A percentile compares a stretch with the other conserved stretches of the same genome.
Evolutionary conservation across 2,113 vertebrate genomes (phyloP).

Genomic region (Pristiophorus japonicus): DNA sequence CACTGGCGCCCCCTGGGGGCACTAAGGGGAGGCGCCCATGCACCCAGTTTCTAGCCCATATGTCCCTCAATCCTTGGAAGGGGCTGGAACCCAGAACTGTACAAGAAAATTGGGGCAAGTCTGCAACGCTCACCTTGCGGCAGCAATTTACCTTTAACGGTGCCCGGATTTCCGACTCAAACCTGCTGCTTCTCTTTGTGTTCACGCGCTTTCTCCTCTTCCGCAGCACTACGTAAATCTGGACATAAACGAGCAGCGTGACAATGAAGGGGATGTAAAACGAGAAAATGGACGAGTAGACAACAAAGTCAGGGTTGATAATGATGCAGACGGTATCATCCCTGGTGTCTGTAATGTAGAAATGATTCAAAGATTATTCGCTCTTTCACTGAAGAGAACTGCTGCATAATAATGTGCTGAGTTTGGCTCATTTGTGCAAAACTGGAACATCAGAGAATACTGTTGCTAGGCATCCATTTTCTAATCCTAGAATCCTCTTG

Average conservation of each 20-base stretch:
- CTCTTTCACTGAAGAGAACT: neutral
- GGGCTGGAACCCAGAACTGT: neutral
- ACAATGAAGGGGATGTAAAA: constrained; percentile 78
- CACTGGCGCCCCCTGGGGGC: too few relatives aligned
- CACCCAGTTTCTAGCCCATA: too few relatives aligned
- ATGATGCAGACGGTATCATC: constrained; percentile 63
- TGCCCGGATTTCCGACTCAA: constrained; percentile 51
- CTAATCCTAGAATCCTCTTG: neutral
- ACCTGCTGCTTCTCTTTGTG: constrained; percentile 64
- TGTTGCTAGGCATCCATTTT: neutral
- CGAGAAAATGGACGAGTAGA: constrained; percentile 72
- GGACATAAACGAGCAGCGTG: constrained; percentile 71
- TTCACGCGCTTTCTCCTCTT: constrained; percentile 66
- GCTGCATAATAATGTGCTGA: neutral
- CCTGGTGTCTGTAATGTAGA: constrained; percentile 55
- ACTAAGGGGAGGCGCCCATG: too few relatives aligned
- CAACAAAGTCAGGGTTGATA: constrained; percentile 70
- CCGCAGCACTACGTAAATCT: constrained; percentile 70
- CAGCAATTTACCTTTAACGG: constrained; percentile 57
- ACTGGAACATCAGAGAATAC: neutral
- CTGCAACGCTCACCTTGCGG: neutral
- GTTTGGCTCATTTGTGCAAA: neutral
- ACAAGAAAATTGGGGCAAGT: neutral
- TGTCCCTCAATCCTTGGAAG: neutral
- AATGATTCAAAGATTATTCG: constrained; percentile 7